Conservation (phyloP, 1,140 invertebrate species). For the Gryon sp. region DNA sequence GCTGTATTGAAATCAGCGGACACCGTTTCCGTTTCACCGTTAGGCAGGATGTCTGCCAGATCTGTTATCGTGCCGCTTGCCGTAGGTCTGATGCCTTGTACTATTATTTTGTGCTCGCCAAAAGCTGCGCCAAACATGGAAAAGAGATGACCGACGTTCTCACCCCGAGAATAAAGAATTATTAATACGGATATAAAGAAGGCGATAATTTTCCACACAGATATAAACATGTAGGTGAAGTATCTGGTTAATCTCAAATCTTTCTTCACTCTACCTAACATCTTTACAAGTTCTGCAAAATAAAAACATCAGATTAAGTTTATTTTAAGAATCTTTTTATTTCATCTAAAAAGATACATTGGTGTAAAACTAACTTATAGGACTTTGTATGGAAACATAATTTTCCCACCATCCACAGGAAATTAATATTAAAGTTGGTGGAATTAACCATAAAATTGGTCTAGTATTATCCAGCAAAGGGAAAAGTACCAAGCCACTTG, state of each 20-base stretch:
- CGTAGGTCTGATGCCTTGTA: conserved; percentile 84
- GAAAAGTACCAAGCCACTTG: conserved; percentile 94
- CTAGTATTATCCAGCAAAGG: conserved; percentile 86
- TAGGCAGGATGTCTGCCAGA: conserved; percentile 85
- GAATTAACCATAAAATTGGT: conserved; percentile 89
- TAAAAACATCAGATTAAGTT: too few relatives aligned
- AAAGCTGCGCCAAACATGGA: conserved; percentile 87
- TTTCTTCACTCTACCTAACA: conserved; percentile 90
- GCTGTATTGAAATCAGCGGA: conserved; percentile 85
- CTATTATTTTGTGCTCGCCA: conserved; percentile 87
- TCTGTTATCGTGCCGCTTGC: conserved; percentile 83
- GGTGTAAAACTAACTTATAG: conserved; percentile 85
- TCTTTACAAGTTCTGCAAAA: conserved; percentile 86
- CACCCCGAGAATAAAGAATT: conserved; percentile 86
- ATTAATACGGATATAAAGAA: conserved; percentile 88
- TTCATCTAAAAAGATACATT: too few relatives aligned
- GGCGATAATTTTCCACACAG: conserved; percentile 91
- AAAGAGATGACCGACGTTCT: conserved; percentile 89
- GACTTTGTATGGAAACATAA: conserved; percentile 91
- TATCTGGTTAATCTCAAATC: conserved; percentile 89
- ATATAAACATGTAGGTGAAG: conserved; percentile 93
- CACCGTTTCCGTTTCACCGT: conserved; percentile 85
- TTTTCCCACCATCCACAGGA: conserved; percentile 99
- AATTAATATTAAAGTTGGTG: conserved; percentile 89
- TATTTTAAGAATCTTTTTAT: not conserved